Evolutionary conservation across 2,113 vertebrate genomes (phyloP).

Genomic region (Varanus komodoensis): DNA sequence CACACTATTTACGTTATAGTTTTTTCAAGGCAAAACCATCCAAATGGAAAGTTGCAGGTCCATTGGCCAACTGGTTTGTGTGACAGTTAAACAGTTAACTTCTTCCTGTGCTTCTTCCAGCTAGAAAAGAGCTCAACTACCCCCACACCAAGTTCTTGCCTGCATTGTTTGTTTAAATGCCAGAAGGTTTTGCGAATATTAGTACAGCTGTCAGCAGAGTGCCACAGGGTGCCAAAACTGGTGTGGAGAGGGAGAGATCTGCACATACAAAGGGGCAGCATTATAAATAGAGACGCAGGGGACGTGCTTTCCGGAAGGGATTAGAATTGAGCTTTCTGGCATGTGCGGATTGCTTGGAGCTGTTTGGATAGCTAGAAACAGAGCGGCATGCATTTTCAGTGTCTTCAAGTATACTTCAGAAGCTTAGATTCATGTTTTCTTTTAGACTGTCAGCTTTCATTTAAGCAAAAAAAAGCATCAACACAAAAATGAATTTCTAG

Average conservation of each 20-base stretch:
- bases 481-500: not conserved
- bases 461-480: not conserved
- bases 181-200: not conserved
- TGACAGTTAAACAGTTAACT: not conserved
- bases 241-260: not conserved
- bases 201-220: constrained; percentile 5
- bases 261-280: not conserved
- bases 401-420: not conserved
- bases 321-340: not conserved
- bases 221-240: constrained; percentile 23
- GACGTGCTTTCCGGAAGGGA: constrained; percentile 28
- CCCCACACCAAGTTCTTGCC: not conserved
- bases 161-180: constrained; percentile 11
- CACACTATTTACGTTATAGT: too few species aligned
- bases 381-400: not conserved
- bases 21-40: not conserved
- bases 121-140: not conserved
- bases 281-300: constrained; percentile 12
- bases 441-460: not conserved
- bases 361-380: not conserved
- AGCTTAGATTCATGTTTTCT: not conserved
- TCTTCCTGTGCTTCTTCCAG: not conserved
- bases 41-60: not conserved
- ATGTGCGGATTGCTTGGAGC: not conserved
- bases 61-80: not conserved